These are phyloP conservation scores for Momotus momota DNA, from an alignment of 2,797 vertebrate species.

Conservation along the genomic window DNA sequence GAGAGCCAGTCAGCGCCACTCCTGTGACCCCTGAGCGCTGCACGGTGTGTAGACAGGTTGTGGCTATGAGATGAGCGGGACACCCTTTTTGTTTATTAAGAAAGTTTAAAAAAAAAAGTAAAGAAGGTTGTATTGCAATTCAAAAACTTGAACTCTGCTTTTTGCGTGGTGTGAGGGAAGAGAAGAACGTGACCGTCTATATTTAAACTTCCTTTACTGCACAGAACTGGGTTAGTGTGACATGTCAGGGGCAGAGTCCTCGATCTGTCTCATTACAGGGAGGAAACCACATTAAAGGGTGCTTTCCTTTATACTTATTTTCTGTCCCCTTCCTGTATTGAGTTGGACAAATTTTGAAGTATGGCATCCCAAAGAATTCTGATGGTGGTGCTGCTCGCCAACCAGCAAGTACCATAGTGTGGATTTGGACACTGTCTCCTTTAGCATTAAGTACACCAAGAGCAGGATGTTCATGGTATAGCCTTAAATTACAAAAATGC, in stretches of 20 bases:
- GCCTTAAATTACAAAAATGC: not conserved
- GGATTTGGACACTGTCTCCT: not conserved
- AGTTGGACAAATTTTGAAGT: not conserved
- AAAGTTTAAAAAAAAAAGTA: not conserved
- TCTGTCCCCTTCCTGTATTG: not conserved
- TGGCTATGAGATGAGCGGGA: not conserved
- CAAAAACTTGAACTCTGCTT: not conserved
- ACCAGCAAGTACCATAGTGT: not conserved
- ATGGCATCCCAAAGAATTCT: accelerated
- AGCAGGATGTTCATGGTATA: not conserved
- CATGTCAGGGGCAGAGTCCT: not conserved
- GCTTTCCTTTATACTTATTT: not conserved
- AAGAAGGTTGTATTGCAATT: not conserved
- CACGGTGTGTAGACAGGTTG: accelerated
- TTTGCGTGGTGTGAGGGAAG: not conserved
- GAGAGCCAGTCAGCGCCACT: accelerated
- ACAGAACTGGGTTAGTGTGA: slow-evolving; percentile 7
- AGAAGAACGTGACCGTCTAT: not conserved
- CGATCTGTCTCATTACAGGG: not conserved
- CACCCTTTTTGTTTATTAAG: not conserved
- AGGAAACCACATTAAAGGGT: not conserved
- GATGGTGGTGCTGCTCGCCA: not conserved
- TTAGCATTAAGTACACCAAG: not conserved
- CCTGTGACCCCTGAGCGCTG: not conserved
- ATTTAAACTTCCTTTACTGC: not conserved